Percentiles rank a stretch among this genome's conserved stretches.
Evolutionary conservation across 2,888 invertebrate species (phyloP).

Genomic region (Rotaria sp.): DNA sequence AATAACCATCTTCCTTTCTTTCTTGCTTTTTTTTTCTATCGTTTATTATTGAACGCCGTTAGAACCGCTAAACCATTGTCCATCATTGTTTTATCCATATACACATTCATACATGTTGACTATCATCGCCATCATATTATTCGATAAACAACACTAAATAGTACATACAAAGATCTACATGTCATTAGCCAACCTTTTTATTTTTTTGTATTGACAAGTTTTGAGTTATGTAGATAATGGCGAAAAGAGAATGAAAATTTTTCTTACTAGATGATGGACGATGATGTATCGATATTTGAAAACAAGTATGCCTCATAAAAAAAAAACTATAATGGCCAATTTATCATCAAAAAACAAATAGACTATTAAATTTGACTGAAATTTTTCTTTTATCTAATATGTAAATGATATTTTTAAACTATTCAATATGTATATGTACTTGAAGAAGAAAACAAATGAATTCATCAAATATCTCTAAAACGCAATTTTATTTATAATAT

Average conservation of each 20-base stretch:
- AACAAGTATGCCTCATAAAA: background rate
- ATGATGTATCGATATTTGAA: background rate
- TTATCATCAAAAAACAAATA: background rate
- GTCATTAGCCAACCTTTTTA: background rate
- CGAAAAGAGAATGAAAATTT: background rate
- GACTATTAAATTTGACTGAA: background rate
- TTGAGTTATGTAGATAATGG: background rate
- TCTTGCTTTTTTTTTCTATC: background rate
- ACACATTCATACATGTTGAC: background rate
- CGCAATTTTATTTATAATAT: no score
- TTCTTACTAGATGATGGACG: background rate
- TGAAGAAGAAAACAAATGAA: no score
- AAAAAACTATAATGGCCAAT: background rate
- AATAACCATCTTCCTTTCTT: background rate
- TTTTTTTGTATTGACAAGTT: background rate
- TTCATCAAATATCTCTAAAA: no score
- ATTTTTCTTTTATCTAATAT: no score
- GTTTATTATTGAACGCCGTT: background rate
- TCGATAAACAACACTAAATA: conserved; percentile 5
- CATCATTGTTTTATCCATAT: conserved; percentile 2
- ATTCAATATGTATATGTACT: no score
- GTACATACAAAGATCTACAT: background rate
- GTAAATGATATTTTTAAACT: no score
- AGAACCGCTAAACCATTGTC: background rate
- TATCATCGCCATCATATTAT: background rate